Conservation (phyloP, 2,888 invertebrate species). For the Gari tellinella region DNA sequence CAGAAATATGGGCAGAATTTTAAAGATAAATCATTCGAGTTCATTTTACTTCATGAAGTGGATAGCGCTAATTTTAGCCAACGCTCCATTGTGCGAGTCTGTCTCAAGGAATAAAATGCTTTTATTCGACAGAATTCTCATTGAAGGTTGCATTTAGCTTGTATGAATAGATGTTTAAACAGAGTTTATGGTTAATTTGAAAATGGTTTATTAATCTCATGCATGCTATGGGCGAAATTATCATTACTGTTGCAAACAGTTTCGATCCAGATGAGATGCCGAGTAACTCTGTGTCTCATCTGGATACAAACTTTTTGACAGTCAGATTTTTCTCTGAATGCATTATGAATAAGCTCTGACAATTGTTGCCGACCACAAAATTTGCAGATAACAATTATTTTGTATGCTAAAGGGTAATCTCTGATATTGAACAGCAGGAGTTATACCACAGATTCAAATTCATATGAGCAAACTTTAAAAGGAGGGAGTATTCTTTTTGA, state of each 20-base stretch:
- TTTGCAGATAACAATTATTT: too few species aligned
- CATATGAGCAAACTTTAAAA: background rate
- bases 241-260: too few species aligned
- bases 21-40: slow-evolving; percentile 29
- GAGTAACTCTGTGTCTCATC: too few species aligned
- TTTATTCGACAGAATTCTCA: slow-evolving; percentile 2
- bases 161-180: slow-evolving; percentile 19
- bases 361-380: too few species aligned
- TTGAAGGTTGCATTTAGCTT: background rate
- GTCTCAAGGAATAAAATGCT: background rate
- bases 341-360: too few species aligned
- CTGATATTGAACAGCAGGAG: background rate
- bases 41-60: slow-evolving; percentile 31
- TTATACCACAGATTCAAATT: background rate
- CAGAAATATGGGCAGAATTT: slow-evolving; percentile 11
- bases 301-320: too few species aligned
- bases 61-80: too few species aligned
- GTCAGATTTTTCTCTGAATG: too few species aligned
- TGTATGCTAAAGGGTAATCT: too few species aligned
- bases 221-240: background rate
- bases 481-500: background rate
- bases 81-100: too few species aligned
- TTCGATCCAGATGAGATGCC: too few species aligned
- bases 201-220: slow-evolving; percentile 15
- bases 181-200: slow-evolving; percentile 26